These are phyloP conservation scores for Halictus ligatus DNA, from an alignment of 2,888 invertebrate species.

Conservation along the genomic window DNA sequence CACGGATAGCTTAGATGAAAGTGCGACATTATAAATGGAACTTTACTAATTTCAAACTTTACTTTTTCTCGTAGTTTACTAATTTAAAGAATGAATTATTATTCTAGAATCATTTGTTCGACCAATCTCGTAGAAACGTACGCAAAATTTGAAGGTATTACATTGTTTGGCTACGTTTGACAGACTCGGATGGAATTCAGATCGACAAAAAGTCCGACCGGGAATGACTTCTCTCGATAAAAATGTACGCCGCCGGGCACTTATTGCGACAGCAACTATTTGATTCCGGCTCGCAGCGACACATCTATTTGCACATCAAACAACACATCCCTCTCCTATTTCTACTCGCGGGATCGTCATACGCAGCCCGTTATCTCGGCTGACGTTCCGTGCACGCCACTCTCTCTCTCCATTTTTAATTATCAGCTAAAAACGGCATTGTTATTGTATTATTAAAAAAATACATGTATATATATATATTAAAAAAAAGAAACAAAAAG, in stretches of 20 bases:
- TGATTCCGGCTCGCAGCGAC: background rate
- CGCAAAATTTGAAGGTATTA: background rate
- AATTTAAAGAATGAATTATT: background rate
- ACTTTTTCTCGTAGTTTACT: background rate
- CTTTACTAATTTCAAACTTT: background rate
- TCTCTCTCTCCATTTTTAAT: constrained; percentile 33
- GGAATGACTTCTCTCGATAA: too few species aligned
- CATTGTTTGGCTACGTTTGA: background rate
- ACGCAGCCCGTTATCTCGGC: background rate
- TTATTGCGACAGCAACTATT: background rate
- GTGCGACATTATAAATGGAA: background rate
- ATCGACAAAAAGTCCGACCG: background rate
- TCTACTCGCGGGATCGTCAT: background rate
- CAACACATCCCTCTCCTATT: background rate
- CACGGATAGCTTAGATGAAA: too few species aligned
- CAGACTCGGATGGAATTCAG: background rate
- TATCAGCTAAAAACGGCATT: constrained; percentile 36
- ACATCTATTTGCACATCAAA: background rate
- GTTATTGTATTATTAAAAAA: constrained; percentile 18
- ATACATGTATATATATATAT: background rate
- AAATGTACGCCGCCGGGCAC: too few species aligned
- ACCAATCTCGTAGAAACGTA: background rate
- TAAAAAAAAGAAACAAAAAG: background rate
- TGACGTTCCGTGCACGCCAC: background rate
- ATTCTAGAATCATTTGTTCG: background rate